A percentile compares a stretch with the other conserved stretches of the same genome.
Evolutionary conservation across 2,113 vertebrate genomes (phyloP).

Genomic region (Gallinago paraguaiae): DNA sequence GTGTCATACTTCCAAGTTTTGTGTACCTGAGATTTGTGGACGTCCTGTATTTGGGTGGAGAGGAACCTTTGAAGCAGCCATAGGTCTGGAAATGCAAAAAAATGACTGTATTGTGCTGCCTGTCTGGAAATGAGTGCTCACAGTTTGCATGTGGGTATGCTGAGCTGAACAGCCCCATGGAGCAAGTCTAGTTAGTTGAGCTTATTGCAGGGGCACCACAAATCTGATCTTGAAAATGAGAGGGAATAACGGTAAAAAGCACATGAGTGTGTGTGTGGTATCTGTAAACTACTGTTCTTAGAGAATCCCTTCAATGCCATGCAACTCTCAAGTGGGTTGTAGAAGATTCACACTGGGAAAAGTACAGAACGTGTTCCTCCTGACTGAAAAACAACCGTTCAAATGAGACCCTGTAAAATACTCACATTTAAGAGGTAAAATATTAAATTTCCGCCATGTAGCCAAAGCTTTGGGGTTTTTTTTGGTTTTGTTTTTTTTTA

Average conservation of each 20-base stretch:
- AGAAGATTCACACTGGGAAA: rapidly evolving
- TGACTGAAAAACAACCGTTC: background rate
- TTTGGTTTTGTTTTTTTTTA: too few relatives aligned
- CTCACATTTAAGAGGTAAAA: background rate
- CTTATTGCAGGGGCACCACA: background rate
- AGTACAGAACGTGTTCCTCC: background rate
- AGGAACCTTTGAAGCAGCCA: background rate
- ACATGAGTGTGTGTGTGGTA: background rate
- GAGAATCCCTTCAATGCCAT: background rate
- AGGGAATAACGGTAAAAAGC: background rate
- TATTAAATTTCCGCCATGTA: background rate
- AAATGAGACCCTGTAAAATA: background rate
- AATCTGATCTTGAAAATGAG: background rate
- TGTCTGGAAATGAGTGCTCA: background rate
- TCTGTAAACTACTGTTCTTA: background rate
- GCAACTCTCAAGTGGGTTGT: too few relatives aligned
- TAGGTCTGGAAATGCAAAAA: background rate
- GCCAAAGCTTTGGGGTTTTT: background rate
- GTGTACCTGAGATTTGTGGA: background rate
- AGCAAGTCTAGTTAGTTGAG: background rate
- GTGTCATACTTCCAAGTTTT: background rate
- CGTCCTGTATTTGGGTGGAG: background rate
- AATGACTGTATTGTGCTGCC: background rate
- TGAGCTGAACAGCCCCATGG: background rate
- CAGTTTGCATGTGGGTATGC: background rate